Conservation (phyloP, 2,888 invertebrate species). For the Eupithecia tripunctaria region DNA sequence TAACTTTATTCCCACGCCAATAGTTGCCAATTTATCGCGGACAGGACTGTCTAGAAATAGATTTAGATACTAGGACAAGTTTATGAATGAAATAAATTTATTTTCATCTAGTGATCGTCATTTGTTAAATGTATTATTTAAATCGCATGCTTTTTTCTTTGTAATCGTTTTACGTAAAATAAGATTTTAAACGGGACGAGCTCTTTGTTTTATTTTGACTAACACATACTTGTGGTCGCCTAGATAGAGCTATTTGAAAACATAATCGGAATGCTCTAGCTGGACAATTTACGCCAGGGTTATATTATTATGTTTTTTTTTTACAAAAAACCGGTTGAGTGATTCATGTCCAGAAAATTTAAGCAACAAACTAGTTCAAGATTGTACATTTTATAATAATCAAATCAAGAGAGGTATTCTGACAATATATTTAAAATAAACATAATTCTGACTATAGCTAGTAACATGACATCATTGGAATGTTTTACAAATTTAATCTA, state of each 20-base stretch:
- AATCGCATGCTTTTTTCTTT: not conserved
- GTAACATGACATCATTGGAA: constrained; percentile 37
- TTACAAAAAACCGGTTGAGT: not conserved
- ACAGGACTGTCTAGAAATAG: constrained; percentile 52
- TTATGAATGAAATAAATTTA: constrained; percentile 41
- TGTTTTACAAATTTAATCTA: constrained; percentile 11
- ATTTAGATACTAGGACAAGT: constrained; percentile 35
- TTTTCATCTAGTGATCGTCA: constrained; percentile 24
- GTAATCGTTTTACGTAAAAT: not conserved
- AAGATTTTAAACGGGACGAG: not conserved
- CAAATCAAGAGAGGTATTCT: constrained; percentile 24
- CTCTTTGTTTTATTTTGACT: not conserved
- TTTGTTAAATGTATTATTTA: not conserved
- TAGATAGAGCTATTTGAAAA: not conserved
- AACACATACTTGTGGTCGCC: not conserved
- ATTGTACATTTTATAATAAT: constrained; percentile 18
- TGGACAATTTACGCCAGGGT: not conserved
- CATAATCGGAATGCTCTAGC: not conserved
- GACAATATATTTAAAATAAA: constrained; percentile 22
- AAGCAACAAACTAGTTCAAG: constrained; percentile 7
- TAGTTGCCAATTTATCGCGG: constrained; percentile 57
- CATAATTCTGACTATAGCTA: constrained; percentile 17
- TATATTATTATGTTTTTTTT: not conserved
- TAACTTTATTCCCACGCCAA: constrained; percentile 56
- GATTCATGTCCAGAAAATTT: constrained; percentile 18